Evolutionary conservation across 2,797 vertebrate genomes (phyloP).

Genomic region (Anniella stebbinsi): DNA sequence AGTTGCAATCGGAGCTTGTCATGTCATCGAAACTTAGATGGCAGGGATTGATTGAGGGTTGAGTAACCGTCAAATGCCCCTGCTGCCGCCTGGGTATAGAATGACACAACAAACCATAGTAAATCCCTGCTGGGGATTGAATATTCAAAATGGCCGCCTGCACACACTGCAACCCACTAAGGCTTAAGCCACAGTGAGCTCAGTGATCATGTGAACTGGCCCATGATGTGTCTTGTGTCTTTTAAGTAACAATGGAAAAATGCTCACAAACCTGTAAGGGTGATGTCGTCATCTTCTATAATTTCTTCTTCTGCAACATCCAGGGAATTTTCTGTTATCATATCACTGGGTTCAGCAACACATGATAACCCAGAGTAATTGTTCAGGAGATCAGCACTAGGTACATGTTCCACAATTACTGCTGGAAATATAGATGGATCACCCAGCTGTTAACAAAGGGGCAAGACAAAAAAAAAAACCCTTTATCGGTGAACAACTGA

Average conservation of each 20-base stretch:
- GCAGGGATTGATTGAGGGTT: too few species aligned
- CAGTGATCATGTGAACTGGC: too few species aligned
- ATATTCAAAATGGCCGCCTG: background rate
- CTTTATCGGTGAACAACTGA: background rate
- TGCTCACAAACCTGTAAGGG: slow-evolving; percentile 85
- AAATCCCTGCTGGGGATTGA: too few species aligned
- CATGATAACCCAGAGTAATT: slow-evolving; percentile 88
- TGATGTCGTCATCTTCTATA: slow-evolving; percentile 84
- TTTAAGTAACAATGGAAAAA: background rate
- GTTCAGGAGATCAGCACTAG: slow-evolving; percentile 88
- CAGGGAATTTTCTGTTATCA: slow-evolving; percentile 86
- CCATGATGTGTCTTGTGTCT: background rate
- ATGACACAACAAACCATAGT: too few species aligned
- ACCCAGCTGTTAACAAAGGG: slow-evolving; percentile 80
- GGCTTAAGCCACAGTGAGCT: too few species aligned
- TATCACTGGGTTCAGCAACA: slow-evolving; percentile 85
- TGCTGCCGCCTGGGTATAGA: too few species aligned
- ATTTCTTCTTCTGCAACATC: slow-evolving; percentile 86
- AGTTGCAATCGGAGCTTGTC: too few species aligned
- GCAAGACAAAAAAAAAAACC: background rate
- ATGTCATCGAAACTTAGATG: too few species aligned
- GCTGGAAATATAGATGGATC: slow-evolving; percentile 89
- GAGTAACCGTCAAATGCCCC: too few species aligned
- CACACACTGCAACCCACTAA: too few species aligned
- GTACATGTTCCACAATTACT: slow-evolving; percentile 94